Conservation (phyloP, 2,797 vertebrate genomes). For the Gymnoscopelus microlampas region DNA sequence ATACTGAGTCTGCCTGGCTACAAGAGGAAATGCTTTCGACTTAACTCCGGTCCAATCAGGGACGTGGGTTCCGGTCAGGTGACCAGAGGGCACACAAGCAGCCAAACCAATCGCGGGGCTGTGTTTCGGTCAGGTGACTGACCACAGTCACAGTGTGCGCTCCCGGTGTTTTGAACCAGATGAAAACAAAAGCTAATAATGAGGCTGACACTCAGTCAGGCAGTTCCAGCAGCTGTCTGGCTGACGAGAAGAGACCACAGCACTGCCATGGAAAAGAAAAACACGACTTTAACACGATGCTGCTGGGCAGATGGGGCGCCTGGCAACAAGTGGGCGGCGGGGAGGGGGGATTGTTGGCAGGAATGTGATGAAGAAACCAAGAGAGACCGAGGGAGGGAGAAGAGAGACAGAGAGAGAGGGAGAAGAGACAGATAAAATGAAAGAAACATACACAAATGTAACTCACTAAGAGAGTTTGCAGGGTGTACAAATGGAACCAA, state of each 20-base stretch:
- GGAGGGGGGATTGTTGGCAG: not conserved
- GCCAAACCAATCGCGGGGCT: constrained; percentile 8
- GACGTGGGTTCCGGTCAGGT: constrained; percentile 59
- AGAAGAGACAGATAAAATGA: not conserved
- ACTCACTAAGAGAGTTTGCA: too few relatives aligned
- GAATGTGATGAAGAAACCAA: not conserved
- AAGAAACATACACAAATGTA: too few relatives aligned
- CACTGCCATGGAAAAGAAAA: constrained; percentile 30
- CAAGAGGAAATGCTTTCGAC: constrained; percentile 72
- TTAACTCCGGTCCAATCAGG: constrained; percentile 69
- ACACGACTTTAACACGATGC: constrained; percentile 35
- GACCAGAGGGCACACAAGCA: constrained; percentile 20
- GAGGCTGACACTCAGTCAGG: constrained; percentile 53
- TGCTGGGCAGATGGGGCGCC: constrained; percentile 7
- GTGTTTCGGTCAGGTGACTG: constrained; percentile 35
- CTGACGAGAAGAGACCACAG: constrained; percentile 28
- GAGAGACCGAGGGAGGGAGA: constrained; percentile 5
- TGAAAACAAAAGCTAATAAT: constrained; percentile 76
- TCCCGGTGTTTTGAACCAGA: constrained; percentile 66
- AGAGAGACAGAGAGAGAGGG: not conserved
- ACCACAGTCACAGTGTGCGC: constrained; percentile 7
- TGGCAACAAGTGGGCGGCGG: constrained; percentile 47
- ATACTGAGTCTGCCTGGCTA: constrained; percentile 79
- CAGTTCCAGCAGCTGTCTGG: constrained; percentile 53
- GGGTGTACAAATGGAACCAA: too few relatives aligned